Percentiles rank a stretch among this genome's conserved stretches.
Evolutionary conservation across 2,113 vertebrate genomes (phyloP).

Genomic region (Rana temporaria): DNA sequence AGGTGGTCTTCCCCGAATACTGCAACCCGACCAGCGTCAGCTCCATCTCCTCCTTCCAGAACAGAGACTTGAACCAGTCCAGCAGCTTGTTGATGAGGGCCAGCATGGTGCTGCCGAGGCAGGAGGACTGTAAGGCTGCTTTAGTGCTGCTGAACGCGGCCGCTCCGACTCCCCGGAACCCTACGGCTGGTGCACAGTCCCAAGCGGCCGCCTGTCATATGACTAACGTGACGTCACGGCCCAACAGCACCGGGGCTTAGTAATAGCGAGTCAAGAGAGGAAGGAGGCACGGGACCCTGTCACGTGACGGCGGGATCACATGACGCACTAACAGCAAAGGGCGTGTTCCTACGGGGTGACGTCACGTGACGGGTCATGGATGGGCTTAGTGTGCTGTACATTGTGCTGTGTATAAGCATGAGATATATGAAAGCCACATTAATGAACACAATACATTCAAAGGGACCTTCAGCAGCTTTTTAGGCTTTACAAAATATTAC

Average conservation of each 20-base stretch:
- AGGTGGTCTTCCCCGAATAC: constrained; percentile 89
- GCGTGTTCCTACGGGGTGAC: neutral
- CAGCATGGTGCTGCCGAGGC: constrained; percentile 72
- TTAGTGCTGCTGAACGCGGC: neutral
- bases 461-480: too few relatives aligned
- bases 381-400: neutral
- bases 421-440: too few relatives aligned
- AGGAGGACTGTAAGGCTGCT: neutral
- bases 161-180: constrained; percentile 32
- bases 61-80: constrained; percentile 86
- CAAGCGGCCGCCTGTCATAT: constrained; percentile 28
- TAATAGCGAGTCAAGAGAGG: neutral
- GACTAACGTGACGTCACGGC: constrained; percentile 41
- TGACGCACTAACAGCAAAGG: neutral
- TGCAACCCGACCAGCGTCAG: constrained; percentile 88
- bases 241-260: constrained; percentile 4
- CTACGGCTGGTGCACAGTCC: constrained; percentile 2
- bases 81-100: constrained; percentile 82
- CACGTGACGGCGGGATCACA: constrained; percentile 32
- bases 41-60: constrained; percentile 93
- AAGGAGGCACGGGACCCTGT: constrained; percentile 25
- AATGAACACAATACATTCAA: too few relatives aligned
- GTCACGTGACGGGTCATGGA: neutral
- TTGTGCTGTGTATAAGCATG: too few relatives aligned
- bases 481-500: too few relatives aligned